Evolutionary conservation across 1,140 invertebrate genomes (phyloP).

Genomic region (Neotoxoptera formosana): DNA sequence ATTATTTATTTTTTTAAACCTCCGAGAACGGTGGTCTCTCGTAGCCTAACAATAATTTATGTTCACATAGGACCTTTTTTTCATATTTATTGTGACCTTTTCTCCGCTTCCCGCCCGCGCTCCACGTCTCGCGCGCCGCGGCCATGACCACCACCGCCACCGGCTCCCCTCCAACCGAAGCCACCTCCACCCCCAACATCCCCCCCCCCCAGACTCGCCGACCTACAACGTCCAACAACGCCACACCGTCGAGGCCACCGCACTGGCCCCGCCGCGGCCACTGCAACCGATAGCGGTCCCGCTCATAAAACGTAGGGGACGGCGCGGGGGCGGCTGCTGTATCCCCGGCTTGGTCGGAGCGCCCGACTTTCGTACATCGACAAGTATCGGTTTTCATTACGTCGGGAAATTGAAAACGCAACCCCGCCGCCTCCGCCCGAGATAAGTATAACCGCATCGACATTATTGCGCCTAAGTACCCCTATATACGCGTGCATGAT

Average conservation of each 20-base stretch:
- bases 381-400: constrained; percentile 57
- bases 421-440: not conserved
- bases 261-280: not conserved
- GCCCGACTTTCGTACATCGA: constrained; percentile 46
- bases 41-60: constrained; percentile 52
- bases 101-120: not conserved
- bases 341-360: not conserved
- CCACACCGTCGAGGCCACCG: not conserved
- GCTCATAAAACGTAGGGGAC: too few relatives aligned
- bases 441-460: constrained; percentile 54
- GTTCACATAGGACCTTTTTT: constrained; percentile 50
- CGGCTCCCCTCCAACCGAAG: not conserved
- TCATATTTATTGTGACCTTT: constrained; percentile 56
- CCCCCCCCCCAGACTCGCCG: not conserved
- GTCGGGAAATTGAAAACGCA: constrained; percentile 50
- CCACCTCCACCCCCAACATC: not conserved
- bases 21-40: constrained; percentile 50
- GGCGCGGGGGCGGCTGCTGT: too few relatives aligned
- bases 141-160: not conserved
- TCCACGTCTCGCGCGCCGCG: too few relatives aligned
- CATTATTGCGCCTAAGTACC: constrained; percentile 54
- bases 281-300: not conserved
- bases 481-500: constrained; percentile 24
- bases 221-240: not conserved
- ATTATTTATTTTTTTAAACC: constrained; percentile 24